Conservation (phyloP, 2,113 vertebrate species). For the Capreolus pygargus region DNA sequence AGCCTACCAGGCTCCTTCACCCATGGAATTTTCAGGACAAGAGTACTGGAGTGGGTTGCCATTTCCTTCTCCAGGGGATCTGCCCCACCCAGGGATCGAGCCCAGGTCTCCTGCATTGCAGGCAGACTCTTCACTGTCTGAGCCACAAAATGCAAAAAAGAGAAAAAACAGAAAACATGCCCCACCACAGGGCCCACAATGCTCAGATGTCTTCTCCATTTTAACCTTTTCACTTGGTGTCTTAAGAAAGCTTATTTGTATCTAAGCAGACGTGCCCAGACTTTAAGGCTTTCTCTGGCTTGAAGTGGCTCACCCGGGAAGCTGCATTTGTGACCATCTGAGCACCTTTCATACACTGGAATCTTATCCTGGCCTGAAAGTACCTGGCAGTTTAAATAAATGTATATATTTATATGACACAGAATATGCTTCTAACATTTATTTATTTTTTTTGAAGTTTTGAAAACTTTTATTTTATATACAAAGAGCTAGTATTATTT, state of each 20-base stretch:
- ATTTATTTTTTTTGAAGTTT: too few relatives aligned
- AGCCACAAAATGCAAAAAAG: neutral
- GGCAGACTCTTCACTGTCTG: too few relatives aligned
- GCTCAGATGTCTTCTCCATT: neutral
- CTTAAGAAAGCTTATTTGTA: neutral
- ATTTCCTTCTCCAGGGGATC: too few relatives aligned
- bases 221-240: neutral
- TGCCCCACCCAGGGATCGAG: too few relatives aligned
- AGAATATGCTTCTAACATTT: neutral
- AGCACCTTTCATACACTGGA: neutral
- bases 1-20: too few relatives aligned
- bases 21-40: too few relatives aligned
- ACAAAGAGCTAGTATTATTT: too few relatives aligned
- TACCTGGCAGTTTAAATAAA: neutral
- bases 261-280: neutral
- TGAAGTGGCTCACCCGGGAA: neutral
- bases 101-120: too few relatives aligned
- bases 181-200: too few relatives aligned
- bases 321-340: neutral
- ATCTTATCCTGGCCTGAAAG: neutral
- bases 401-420: neutral
- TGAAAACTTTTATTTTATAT: too few relatives aligned
- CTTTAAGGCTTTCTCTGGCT: neutral
- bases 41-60: too few relatives aligned
- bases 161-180: neutral